Base-by-base conservation (phyloP, 2,888 invertebrate species). In the Dusona sp. region DNA sequence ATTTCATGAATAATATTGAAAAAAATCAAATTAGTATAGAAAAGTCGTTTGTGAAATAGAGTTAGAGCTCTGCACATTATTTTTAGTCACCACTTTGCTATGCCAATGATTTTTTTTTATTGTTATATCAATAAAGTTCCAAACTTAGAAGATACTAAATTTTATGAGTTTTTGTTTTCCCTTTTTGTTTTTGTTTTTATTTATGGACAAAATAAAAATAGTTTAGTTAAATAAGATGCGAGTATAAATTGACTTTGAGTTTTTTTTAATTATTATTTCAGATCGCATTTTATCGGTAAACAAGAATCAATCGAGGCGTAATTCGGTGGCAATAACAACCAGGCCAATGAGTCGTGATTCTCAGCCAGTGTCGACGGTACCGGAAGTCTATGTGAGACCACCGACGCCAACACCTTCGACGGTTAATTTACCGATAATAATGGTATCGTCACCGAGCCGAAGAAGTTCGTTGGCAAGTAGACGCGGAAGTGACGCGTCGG, bases 341-440 rank as follows among this genome's bases (percentile, higher is more conserved):
- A 61, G 64, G n/a, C 48, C 72, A n/a, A 51, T 54, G 81, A 74
- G 84, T 36, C 79, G 88, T 11, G 75, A 89, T 67, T 78, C 68
- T 19, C 90, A 90, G 29, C 82, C 88, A 16, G 90, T 88, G 6
- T 92, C 93, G 9, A 92, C 93, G 6, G 94, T 94, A 51, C 94
- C 94, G n/a, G 93, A 94, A 86, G 94, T 94, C 3, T 93, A 94
- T 75, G 93, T 94, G 13, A 89, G 94, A 67, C 94, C 94, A 54
- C 94, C 94, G 0, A 94, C 94, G 4, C 94, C 94, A 9, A 94
- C 94, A 0, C 93, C 94, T 1, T 92, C 93, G 51, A 86, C 90
- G 1, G 90, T 89, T 2, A 93, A 92, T 88, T 87, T 94, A 48
- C 94, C 94, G 36, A 93, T 92, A 70, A 94, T 94, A 85, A 94